Evolutionary conservation across 2,113 vertebrate species (phyloP), one percentile per base, ranked within the genome.

Genomic region (Silurus meridionalis): DNA sequence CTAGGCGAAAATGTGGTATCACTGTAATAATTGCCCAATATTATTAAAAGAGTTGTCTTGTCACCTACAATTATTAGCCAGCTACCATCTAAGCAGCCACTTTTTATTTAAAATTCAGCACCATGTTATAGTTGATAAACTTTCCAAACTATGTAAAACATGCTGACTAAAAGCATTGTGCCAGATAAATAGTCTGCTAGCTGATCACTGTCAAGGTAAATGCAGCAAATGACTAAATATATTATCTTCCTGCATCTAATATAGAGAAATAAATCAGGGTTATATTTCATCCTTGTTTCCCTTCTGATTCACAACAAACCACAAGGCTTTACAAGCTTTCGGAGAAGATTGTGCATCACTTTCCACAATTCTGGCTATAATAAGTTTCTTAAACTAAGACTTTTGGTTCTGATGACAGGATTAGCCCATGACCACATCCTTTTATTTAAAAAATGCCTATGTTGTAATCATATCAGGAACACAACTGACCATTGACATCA

Each of bases 151-250:
- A 9, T 64, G 19, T 25, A 69, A 69, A 75, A 60, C 72, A n/a
- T 84, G 71, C 84, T 80, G 63, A 85, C 52, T 69, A 60, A 85
- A 64, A 55, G 66, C 28, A 55, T 79, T 19, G 1, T 3, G n/a
- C 10, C 50, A 57, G 58, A 78, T 83, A 79, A 37, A 79, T 57
- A 58, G 53, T 58, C 53, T 58, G 6, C 75, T 25, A 72, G 83
- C 69, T 50, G 19, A 63, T 84, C 57, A 50, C 71, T 84, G 82
- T 83, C 64, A 67, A 69, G 19, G 52, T n/a, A 63, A 72, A 83
- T 71, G 37, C 10, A 48, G 11, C 82, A 72, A 74, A 63, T 69
- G 66, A 57, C 50, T 19, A 57, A 69, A 55, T 77, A 19, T 28
- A 46, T 23, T 52, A 80, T 69, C 61, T 57, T 15, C 11, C 52